phyloP scores from a whole-genome alignment of 1,140 invertebrate species.

The Choristoneura fumiferana region DNA sequence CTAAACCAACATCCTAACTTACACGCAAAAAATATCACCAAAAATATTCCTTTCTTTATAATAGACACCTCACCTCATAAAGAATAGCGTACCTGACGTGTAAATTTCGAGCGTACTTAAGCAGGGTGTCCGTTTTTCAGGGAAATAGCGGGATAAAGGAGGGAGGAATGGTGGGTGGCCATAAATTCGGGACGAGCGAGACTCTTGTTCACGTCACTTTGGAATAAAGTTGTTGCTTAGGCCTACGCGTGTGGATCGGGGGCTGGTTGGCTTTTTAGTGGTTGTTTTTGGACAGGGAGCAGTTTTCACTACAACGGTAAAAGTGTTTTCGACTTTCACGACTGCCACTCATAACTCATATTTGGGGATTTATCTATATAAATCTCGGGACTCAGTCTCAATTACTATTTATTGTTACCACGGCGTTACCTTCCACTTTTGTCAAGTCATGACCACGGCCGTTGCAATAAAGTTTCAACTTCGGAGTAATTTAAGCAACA shows the following conservation, averaged over 20 bases:
- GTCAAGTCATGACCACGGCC: too few species aligned
- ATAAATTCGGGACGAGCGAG: slow-evolving; percentile 13
- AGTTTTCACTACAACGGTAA: too few species aligned
- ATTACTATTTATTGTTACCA: too few species aligned
- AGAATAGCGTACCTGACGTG: slow-evolving; percentile 7
- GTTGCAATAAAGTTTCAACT: too few species aligned
- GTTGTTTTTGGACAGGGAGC: neutral
- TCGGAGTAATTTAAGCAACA: too few species aligned
- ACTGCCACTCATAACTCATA: too few species aligned
- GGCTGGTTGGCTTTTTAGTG: neutral
- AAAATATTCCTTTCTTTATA: slow-evolving; percentile 11
- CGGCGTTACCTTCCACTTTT: too few species aligned
- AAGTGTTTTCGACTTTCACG: too few species aligned
- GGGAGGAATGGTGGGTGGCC: slow-evolving; percentile 12
- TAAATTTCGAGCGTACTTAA: slow-evolving; percentile 18
- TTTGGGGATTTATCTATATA: too few species aligned
- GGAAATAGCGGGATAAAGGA: slow-evolving; percentile 17
- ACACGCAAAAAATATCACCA: neutral
- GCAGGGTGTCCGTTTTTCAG: slow-evolving; percentile 15
- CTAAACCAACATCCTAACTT: too few species aligned
- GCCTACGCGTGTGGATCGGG: neutral
- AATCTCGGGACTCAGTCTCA: too few species aligned
- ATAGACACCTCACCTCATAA: slow-evolving; percentile 12
- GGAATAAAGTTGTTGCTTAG: slow-evolving; percentile 17
- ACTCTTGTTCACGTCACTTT: slow-evolving; percentile 11